Base-by-base conservation (phyloP, 1,140 invertebrate species). In the Teleopsis dalmanni region DNA sequence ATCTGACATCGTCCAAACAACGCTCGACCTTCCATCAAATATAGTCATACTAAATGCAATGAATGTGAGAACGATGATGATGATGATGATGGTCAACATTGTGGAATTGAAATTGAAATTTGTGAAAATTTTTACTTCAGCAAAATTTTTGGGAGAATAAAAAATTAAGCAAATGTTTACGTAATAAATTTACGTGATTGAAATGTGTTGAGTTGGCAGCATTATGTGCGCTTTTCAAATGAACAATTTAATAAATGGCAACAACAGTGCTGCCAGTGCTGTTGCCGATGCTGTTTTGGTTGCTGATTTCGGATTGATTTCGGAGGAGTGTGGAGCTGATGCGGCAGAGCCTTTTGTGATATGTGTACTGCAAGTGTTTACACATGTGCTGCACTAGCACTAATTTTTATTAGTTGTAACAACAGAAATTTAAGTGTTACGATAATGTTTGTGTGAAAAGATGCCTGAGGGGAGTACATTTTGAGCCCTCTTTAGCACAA, bases 151-250 rank as follows among this genome's bases (percentile, higher is more conserved):
- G n/a, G n/a, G n/a, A n/a, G n/a, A n/a, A n/a, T n/a, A n/a, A n/a
- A n/a, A n/a, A n/a, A n/a, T n/a, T n/a, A n/a, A n/a, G 63, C 58
- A 66, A 66, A 66, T 66, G 60, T 66, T 66, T 63, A 62, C 64
- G 59, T 66, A 66, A 66, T 66, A 66, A 66, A 66, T 66, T 66
- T 66, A 66, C 63, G 63, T 66, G 63, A 66, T 66, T 66, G 64
- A 66, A 66, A 66, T 66, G 66, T 66, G 41, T 43, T 14, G 41
- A 19, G 41, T 29, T 29, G 41, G 41, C 41, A 43, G 31, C 25
- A n/a, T 43, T 29, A 43, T 14, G 27, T 16, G 21, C 14, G 18
- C 37, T 18, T 22, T n/a, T 23, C 9, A 22, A 23, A 25, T 40
- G 26, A 23, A 4, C 18, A 13, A 5, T 8, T 37, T 18, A 8